A percentile compares a stretch with the other conserved stretches of the same genome.
Evolutionary conservation across 2,113 vertebrate genomes (phyloP).

Genomic region (Oryzias curvinotus): DNA sequence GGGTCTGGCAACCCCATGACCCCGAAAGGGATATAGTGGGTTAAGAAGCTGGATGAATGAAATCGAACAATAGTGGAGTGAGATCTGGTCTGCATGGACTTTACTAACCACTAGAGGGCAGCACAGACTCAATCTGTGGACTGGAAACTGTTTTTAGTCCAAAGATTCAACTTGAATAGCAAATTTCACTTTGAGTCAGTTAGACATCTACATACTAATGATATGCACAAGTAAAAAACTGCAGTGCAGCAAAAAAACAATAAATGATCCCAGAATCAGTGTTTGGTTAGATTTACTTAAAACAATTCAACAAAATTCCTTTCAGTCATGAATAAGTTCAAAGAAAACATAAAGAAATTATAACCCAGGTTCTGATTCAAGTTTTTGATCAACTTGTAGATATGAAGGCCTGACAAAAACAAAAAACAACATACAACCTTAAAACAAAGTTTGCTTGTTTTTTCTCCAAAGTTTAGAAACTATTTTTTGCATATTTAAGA

Average conservation of each 20-base stretch:
- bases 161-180: slow-evolving; percentile 5
- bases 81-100: slow-evolving; percentile 7
- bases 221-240: too few relatives aligned
- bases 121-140: slow-evolving; percentile 33
- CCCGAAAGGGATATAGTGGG: too few relatives aligned
- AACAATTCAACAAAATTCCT: background rate
- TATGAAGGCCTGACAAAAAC: slow-evolving; percentile 13
- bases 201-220: too few relatives aligned
- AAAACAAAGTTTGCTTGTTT: slow-evolving; percentile 2
- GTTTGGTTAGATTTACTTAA: background rate
- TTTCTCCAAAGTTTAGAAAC: background rate
- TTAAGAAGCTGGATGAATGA: too few relatives aligned
- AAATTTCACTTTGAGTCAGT: background rate
- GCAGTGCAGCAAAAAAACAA: too few relatives aligned
- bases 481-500: slow-evolving; percentile 35
- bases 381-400: background rate
- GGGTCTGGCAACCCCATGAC: too few relatives aligned
- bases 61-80: too few relatives aligned
- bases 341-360: slow-evolving; percentile 7
- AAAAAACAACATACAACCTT: slow-evolving; percentile 17
- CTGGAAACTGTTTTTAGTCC: slow-evolving; percentile 23
- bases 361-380: slow-evolving; percentile 14
- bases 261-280: too few relatives aligned
- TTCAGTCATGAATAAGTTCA: slow-evolving; percentile 1
- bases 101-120: slow-evolving; percentile 37